Conservation (phyloP, 2,113 vertebrate species). For the Accipiter virgatus region DNA sequence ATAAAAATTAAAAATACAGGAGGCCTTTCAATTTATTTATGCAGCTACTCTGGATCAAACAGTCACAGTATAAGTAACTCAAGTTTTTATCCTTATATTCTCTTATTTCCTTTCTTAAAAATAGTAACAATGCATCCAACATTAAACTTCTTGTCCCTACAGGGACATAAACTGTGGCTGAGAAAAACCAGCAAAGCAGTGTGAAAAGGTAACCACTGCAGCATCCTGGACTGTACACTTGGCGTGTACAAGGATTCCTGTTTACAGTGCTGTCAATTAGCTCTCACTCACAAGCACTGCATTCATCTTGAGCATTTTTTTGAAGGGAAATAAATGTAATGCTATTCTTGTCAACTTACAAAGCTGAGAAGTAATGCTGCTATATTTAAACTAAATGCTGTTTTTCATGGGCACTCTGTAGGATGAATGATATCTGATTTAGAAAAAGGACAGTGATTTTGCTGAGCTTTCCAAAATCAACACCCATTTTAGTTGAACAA, state of each 20-base stretch:
- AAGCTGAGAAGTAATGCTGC: constrained; percentile 13
- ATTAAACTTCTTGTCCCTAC: not conserved
- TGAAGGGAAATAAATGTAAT: constrained; percentile 1
- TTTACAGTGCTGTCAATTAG: not conserved
- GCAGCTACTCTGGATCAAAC: not conserved
- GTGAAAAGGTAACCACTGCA: not conserved
- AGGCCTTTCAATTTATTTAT: not conserved
- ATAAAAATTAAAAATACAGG: not conserved
- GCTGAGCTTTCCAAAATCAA: constrained; percentile 59
- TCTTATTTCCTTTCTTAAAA: not conserved
- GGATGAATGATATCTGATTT: constrained; percentile 48
- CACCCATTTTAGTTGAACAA: constrained; percentile 47
- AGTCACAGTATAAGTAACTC: not conserved
- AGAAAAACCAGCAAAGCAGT: not conserved
- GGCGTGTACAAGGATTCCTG: not conserved
- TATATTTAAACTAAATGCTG: constrained; percentile 47
- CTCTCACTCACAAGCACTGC: not conserved
- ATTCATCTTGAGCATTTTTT: not conserved
- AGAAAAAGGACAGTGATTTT: constrained; percentile 35
- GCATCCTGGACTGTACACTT: not conserved
- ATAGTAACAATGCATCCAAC: not conserved
- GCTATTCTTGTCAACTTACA: constrained; percentile 32
- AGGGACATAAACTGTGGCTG: rapidly evolving
- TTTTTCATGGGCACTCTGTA: constrained; percentile 3
- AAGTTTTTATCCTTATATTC: not conserved